Evolutionary conservation across 2,113 vertebrate genomes (phyloP).

Genomic region (Deroptyus accipitrinus): DNA sequence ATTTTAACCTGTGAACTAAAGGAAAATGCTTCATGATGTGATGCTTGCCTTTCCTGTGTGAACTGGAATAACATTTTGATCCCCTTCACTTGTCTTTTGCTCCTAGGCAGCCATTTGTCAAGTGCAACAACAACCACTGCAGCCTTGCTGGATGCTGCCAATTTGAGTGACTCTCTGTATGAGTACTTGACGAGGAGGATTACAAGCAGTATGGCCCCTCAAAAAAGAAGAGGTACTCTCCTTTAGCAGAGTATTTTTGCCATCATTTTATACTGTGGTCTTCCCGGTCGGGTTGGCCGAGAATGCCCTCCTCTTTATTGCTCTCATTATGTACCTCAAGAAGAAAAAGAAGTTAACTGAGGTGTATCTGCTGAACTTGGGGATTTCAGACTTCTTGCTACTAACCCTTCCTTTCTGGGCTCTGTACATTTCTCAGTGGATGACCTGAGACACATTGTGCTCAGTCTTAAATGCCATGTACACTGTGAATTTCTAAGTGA

Average conservation of each 20-base stretch:
- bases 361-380: constrained; percentile 73
- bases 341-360: constrained; percentile 48
- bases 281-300: constrained; percentile 63
- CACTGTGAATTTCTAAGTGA: constrained; percentile 76
- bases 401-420: constrained; percentile 79
- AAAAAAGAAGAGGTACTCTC: constrained; percentile 66
- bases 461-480: constrained; percentile 70
- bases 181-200: constrained; percentile 45
- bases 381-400: constrained; percentile 76
- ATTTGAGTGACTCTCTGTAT: neutral
- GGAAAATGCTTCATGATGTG: neutral
- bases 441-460: constrained; percentile 72
- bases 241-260: constrained; percentile 72
- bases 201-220: constrained; percentile 39
- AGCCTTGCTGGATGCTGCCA: neutral
- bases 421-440: constrained; percentile 58
- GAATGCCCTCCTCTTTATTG: constrained; percentile 63
- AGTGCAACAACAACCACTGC: neutral
- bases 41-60: neutral
- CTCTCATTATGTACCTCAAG: constrained; percentile 38
- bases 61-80: neutral
- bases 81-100: neutral
- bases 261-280: constrained; percentile 62
- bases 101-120: neutral
- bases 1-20: neutral